Percentiles rank a stretch among this genome's conserved stretches.
Evolutionary conservation across 2,888 invertebrate species (phyloP).

Genomic region (Drosophila parthenogenetica): DNA sequence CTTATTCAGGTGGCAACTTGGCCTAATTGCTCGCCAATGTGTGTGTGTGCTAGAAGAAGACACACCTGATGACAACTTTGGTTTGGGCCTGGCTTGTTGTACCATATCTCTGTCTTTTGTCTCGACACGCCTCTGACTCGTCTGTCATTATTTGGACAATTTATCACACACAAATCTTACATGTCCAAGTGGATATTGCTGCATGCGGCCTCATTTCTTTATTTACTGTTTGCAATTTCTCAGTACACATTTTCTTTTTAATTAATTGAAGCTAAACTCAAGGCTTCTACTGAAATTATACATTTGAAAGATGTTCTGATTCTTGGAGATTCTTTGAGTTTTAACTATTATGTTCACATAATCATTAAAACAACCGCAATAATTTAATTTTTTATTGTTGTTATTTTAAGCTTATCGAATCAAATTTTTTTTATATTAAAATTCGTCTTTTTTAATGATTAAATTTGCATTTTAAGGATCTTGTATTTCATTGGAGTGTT

Average conservation of each 20-base stretch:
- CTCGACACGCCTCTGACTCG: constrained; percentile 57
- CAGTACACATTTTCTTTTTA: constrained; percentile 64
- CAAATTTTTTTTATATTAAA: too few relatives aligned
- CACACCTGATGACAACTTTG: constrained; percentile 39
- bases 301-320: constrained; percentile 18
- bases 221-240: constrained; percentile 45
- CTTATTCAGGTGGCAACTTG: constrained; percentile 29
- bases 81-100: constrained; percentile 31
- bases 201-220: constrained; percentile 25
- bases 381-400: too few relatives aligned
- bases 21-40: constrained; percentile 29
- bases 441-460: too few relatives aligned
- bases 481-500: too few relatives aligned
- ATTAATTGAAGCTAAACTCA: constrained; percentile 61
- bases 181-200: constrained; percentile 43
- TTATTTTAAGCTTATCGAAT: too few relatives aligned
- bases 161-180: constrained; percentile 71
- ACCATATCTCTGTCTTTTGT: constrained; percentile 62
- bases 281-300: constrained; percentile 48
- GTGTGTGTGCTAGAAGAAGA: background rate
- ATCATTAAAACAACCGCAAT: too few relatives aligned
- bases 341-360: too few relatives aligned
- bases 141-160: constrained; percentile 77
- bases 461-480: too few relatives aligned
- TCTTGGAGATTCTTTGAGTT: too few relatives aligned